Evolutionary conservation across 2,113 vertebrate genomes (phyloP).

Genomic region (Prionailurus viverrinus): DNA sequence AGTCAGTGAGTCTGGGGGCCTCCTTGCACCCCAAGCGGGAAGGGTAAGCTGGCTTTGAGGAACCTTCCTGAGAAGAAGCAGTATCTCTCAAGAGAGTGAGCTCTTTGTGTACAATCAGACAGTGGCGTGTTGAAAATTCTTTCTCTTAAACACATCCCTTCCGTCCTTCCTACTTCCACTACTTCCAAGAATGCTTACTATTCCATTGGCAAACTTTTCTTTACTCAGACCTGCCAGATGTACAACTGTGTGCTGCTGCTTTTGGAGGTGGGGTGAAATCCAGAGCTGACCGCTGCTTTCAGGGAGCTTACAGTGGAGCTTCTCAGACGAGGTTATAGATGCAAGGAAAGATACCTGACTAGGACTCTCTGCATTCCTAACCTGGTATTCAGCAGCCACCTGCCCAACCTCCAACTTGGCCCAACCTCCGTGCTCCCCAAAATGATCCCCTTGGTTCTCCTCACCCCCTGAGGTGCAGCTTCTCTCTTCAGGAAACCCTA

Average conservation of each 20-base stretch:
- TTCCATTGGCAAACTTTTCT: background rate
- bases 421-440: background rate
- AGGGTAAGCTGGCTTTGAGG: background rate
- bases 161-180: background rate
- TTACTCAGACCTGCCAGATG: background rate
- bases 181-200: background rate
- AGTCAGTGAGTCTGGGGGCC: background rate
- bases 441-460: accelerated
- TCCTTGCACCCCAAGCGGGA: background rate
- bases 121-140: background rate
- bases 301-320: background rate
- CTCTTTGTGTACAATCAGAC: background rate
- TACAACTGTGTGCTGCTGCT: background rate
- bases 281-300: background rate
- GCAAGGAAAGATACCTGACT: background rate
- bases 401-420: background rate
- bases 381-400: background rate
- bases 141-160: background rate
- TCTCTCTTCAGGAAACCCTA: background rate
- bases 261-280: too few species aligned
- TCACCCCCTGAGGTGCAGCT: background rate
- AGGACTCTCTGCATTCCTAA: background rate
- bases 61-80: background rate
- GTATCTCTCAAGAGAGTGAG: background rate
- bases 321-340: background rate